These are phyloP conservation scores for Pyrocephalus nanus DNA, from an alignment of 2,797 vertebrate species.

Conservation along the genomic window DNA sequence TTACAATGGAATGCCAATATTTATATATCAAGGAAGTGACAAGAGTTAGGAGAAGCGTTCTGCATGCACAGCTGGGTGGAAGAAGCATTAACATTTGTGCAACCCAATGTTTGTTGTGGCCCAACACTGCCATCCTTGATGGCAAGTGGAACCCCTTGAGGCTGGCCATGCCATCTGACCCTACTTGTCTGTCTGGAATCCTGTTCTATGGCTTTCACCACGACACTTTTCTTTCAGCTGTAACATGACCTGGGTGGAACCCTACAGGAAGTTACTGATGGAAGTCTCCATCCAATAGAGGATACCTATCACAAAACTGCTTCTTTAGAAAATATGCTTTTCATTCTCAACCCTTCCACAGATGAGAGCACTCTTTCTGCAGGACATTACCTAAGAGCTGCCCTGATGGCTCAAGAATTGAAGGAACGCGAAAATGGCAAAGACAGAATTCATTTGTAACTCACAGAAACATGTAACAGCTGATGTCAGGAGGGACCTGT, in stretches of 20 bases:
- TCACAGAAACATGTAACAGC: not conserved
- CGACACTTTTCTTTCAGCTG: not conserved
- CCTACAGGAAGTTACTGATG: not conserved
- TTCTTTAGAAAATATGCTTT: not conserved
- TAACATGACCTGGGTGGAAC: not conserved
- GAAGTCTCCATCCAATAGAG: not conserved
- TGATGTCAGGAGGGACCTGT: not conserved
- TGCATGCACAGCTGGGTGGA: not conserved
- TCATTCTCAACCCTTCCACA: not conserved
- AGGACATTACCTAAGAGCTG: not conserved
- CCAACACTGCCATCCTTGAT: not conserved
- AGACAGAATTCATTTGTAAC: not conserved
- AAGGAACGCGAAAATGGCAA: accelerated
- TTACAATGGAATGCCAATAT: not conserved
- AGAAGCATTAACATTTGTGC: not conserved
- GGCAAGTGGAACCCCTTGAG: not conserved
- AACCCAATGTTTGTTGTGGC: not conserved
- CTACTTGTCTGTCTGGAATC: not conserved
- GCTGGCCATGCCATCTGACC: not conserved
- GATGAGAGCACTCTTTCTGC: not conserved
- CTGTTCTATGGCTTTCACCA: not conserved
- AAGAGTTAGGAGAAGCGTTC: not conserved
- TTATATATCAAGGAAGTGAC: not conserved
- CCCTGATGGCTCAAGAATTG: not conserved
- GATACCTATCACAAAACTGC: not conserved